Percentiles rank a stretch among this genome's conserved stretches.
These are phyloP conservation scores for Zapornia atra DNA, from an alignment of 2,113 vertebrate genomes.

Conservation along the genomic window DNA sequence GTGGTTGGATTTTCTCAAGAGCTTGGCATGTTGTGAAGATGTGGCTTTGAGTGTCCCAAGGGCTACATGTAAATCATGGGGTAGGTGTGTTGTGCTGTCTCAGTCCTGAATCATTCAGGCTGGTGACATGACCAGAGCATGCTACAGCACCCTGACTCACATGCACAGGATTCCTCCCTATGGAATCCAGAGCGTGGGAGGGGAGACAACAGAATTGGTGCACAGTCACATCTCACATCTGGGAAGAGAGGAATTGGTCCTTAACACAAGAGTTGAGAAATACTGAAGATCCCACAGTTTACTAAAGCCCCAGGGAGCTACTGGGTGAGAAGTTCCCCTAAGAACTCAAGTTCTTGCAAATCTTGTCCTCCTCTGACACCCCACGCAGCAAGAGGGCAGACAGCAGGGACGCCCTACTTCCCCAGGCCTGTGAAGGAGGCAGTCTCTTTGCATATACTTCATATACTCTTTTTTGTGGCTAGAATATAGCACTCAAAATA, in stretches of 20 bases:
- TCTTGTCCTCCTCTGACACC: neutral
- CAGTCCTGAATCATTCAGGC: slow-evolving; percentile 14
- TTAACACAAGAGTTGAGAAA: slow-evolving; percentile 20
- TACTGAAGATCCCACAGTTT: slow-evolving; percentile 27
- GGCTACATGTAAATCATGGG: neutral
- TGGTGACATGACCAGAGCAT: neutral
- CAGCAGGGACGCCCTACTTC: neutral
- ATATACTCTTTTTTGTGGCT: neutral
- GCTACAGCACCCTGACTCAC: slow-evolving; percentile 38
- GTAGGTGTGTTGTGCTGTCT: slow-evolving; percentile 40
- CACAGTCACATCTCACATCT: slow-evolving; percentile 4
- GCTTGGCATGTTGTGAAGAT: neutral
- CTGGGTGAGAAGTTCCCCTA: neutral
- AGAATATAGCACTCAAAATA: neutral
- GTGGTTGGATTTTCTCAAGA: neutral
- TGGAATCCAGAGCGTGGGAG: slow-evolving; percentile 50
- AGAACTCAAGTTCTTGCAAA: neutral
- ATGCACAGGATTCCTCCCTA: slow-evolving; percentile 42
- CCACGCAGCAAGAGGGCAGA: neutral
- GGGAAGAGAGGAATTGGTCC: neutral
- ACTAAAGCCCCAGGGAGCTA: slow-evolving; percentile 16
- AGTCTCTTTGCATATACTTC: neutral
- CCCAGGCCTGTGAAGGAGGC: neutral
- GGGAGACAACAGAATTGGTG: slow-evolving; percentile 6
- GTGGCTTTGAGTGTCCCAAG: neutral